phyloP scores from a whole-genome alignment of 2,888 invertebrate genomes.

The Drosophila rellima region DNA sequence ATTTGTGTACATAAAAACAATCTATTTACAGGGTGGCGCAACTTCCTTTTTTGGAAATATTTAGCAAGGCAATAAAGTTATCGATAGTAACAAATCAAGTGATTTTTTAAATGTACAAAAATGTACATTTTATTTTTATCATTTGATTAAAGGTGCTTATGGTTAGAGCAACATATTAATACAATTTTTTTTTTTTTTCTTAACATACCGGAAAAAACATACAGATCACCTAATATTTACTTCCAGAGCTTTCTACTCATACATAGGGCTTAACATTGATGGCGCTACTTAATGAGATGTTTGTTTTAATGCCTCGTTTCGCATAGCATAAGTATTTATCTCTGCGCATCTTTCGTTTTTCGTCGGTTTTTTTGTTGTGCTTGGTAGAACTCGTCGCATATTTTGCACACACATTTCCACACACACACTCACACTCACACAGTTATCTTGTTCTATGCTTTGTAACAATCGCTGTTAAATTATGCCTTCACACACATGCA shows the following conservation, averaged over 20 bases:
- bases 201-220: no score
- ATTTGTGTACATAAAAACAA: constrained; percentile 67
- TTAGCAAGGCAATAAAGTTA: no score
- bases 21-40: constrained; percentile 66
- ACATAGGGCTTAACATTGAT: constrained; percentile 1
- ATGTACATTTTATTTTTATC: no score
- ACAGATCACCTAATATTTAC: no score
- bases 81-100: no score
- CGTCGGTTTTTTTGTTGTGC: constrained; percentile 58
- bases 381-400: constrained; percentile 45
- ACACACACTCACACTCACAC: constrained; percentile 54
- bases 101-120: no score
- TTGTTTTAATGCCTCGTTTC: constrained; percentile 13
- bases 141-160: no score
- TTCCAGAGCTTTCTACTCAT: no score
- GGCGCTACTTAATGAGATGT: constrained; percentile 30
- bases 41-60: constrained; percentile 20
- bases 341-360: constrained; percentile 12
- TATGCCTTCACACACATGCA: constrained; percentile 38
- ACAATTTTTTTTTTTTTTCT: no score
- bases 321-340: constrained; percentile 33
- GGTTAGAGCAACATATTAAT: no score
- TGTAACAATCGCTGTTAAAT: constrained; percentile 71
- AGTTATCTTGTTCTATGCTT: constrained; percentile 68
- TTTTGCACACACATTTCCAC: constrained; percentile 66